Evolutionary conservation across 2,113 vertebrate species (phyloP).

Genomic region (Salvelinus alpinus): DNA sequence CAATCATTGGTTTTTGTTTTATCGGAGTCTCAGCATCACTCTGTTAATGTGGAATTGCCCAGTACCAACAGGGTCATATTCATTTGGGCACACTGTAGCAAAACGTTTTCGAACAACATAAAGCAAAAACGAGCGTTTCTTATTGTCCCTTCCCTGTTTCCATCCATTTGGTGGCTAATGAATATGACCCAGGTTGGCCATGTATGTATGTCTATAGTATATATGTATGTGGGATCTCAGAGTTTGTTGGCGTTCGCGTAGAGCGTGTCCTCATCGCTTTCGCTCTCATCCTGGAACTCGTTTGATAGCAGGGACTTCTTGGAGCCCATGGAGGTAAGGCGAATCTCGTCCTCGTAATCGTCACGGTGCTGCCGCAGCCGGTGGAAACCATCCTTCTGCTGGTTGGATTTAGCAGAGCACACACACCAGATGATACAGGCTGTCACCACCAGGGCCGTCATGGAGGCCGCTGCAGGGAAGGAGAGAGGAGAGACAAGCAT

Average conservation of each 20-base stretch:
- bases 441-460: slow-evolving; percentile 91
- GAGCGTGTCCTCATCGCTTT: slow-evolving; percentile 96
- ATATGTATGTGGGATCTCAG: slow-evolving; percentile 61
- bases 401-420: slow-evolving; percentile 93
- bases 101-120: too few species aligned
- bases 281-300: slow-evolving; percentile 98
- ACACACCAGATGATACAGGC: slow-evolving; percentile 98
- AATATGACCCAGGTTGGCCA: background rate
- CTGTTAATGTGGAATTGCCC: too few species aligned
- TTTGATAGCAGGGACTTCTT: slow-evolving; percentile 94
- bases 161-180: slow-evolving; percentile 33
- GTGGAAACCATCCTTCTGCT: slow-evolving; percentile 97
- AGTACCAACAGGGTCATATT: too few species aligned
- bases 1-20: too few species aligned
- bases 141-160: too few species aligned
- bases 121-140: too few species aligned
- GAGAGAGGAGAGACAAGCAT: background rate
- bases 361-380: slow-evolving; percentile 92
- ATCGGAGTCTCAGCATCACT: too few species aligned
- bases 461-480: slow-evolving; percentile 82
- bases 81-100: too few species aligned
- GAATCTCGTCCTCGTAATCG: slow-evolving; percentile 94
- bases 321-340: slow-evolving; percentile 90
- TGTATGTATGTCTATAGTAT: slow-evolving; percentile 66
- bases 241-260: slow-evolving; percentile 97